Evolutionary conservation across 2,797 vertebrate species (phyloP).

Genomic region (Aphelocoma californica): DNA sequence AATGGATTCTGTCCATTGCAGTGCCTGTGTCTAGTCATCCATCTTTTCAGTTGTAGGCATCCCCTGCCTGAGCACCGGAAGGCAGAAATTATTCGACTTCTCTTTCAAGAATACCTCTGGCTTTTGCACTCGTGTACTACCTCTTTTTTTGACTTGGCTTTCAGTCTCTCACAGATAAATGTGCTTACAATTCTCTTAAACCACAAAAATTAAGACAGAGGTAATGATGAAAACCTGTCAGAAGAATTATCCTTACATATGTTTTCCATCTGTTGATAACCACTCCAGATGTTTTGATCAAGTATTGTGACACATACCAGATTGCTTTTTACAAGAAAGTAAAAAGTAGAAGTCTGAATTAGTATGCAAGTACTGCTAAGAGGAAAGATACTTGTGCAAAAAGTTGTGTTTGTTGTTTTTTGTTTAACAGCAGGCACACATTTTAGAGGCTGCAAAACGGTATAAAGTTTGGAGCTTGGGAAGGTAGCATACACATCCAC

Average conservation of each 20-base stretch:
- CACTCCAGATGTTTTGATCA: background rate
- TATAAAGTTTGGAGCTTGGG: background rate
- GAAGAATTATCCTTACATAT: background rate
- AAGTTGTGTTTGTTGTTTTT: background rate
- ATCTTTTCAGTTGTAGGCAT: background rate
- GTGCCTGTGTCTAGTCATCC: background rate
- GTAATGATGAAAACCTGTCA: background rate
- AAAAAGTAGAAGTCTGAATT: background rate
- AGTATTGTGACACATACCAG: background rate
- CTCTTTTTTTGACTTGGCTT: background rate
- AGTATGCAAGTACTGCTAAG: background rate
- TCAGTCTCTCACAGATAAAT: background rate
- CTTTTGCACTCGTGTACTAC: background rate
- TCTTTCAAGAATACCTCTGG: background rate
- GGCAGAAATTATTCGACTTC: background rate
- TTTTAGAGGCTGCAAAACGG: background rate
- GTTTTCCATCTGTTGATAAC: background rate
- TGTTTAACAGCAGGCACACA: background rate
- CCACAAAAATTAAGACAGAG: background rate
- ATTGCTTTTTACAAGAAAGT: background rate
- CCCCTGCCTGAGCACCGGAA: background rate
- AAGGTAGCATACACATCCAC: accelerated
- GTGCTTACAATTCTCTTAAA: background rate
- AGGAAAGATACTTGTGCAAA: background rate
- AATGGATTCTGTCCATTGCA: background rate